Conservation (phyloP, 2,113 vertebrate genomes). For the Clarias magur region DNA sequence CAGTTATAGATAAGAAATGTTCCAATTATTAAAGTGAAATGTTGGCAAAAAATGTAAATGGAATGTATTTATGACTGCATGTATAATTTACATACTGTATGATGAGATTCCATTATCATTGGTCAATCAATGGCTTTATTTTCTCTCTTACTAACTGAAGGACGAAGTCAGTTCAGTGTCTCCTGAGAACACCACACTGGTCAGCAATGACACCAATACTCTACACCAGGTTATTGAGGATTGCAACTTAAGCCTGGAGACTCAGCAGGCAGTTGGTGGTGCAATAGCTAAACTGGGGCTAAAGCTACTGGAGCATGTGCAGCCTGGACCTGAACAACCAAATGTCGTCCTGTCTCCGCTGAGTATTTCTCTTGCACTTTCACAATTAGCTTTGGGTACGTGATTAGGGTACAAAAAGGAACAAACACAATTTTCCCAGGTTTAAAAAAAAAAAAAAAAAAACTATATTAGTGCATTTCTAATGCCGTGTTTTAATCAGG, state of each 20-base stretch:
- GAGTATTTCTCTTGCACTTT: conserved; percentile 78
- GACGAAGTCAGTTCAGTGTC: conserved; percentile 19
- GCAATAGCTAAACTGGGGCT: conserved; percentile 76
- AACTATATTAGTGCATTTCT: neutral
- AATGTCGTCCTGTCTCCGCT: conserved; percentile 82
- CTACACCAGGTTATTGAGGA: conserved; percentile 12
- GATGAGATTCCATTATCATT: neutral
- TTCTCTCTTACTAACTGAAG: conserved; percentile 4
- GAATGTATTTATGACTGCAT: neutral
- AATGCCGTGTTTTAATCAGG: conserved; percentile 63
- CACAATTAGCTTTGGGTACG: conserved; percentile 81
- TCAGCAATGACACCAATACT: conserved; percentile 10
- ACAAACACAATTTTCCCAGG: neutral
- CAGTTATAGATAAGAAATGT: neutral
- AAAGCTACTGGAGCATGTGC: conserved; percentile 72
- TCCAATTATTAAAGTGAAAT: neutral
- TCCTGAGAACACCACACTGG: conserved; percentile 1
- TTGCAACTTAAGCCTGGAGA: conserved; percentile 48
- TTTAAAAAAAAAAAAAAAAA: neutral
- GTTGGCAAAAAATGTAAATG: neutral
- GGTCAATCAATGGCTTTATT: neutral
- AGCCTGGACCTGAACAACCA: conserved; percentile 63
- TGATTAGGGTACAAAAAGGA: neutral
- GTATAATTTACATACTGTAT: neutral
- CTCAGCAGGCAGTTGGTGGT: conserved; percentile 61